Conservation (phyloP, 1,140 invertebrate genomes). For the Ips typographus region DNA sequence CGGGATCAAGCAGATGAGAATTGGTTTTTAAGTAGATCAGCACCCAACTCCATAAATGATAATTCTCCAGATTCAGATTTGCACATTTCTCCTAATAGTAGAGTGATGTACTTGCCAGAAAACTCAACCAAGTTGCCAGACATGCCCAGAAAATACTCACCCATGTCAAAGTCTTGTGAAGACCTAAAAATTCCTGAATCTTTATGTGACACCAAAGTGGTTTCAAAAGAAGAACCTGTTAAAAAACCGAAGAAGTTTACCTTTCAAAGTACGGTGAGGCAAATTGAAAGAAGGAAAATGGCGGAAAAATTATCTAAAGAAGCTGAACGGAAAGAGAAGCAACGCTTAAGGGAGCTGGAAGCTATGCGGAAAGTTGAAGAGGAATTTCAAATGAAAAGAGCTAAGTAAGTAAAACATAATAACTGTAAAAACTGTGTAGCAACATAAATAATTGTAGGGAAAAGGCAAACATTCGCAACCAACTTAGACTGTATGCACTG, state of each 20-base stretch:
- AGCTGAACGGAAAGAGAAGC: constrained; percentile 73
- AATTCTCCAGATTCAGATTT: constrained; percentile 45
- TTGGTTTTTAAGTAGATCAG: constrained; percentile 76
- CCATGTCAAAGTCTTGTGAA: constrained; percentile 53
- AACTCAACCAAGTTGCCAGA: constrained; percentile 37
- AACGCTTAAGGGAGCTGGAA: constrained; percentile 72
- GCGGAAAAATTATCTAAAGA: constrained; percentile 74
- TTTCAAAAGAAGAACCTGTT: constrained; percentile 33
- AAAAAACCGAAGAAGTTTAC: constrained; percentile 68
- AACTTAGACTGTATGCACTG: constrained; percentile 67
- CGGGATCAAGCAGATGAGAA: constrained; percentile 58
- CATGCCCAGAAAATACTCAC: background rate
- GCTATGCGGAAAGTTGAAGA: constrained; percentile 65
- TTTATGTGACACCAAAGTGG: constrained; percentile 43
- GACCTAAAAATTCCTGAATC: constrained; percentile 44
- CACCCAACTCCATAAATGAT: constrained; percentile 73
- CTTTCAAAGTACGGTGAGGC: constrained; percentile 78
- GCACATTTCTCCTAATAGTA: constrained; percentile 47
- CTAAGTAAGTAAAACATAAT: constrained; percentile 38
- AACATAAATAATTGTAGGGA: constrained; percentile 53
- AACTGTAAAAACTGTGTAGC: background rate
- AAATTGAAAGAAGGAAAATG: constrained; percentile 71
- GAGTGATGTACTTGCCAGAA: constrained; percentile 79
- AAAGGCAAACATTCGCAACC: constrained; percentile 73
- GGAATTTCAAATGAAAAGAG: constrained; percentile 50